Evolutionary conservation across 2,797 vertebrate species (phyloP), one percentile per base, ranked within the genome.

Genomic region (Champsocephalus esox): DNA sequence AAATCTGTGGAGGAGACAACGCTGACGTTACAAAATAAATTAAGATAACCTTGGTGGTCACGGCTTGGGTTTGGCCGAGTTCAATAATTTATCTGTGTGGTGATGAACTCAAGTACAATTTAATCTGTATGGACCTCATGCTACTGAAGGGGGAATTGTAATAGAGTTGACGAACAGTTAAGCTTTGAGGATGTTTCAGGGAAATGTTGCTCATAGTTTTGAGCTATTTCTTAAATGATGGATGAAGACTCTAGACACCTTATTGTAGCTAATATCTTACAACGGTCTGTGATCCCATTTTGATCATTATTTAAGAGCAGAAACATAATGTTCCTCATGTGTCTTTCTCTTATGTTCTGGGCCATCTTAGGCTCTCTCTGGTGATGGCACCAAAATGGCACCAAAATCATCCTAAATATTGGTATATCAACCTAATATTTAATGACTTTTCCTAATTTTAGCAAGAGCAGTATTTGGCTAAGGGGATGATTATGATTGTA

Each of bases 11-110:
- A 48, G 49, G 10, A 62, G 68, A 70, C 52, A 68, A 55, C 9
- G 46, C 70, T 74, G 81, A 77, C 34, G 28, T 78, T 61, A 77
- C 68, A 81, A 69, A 71, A 43, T 13, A 87, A 82, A 84, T 81
- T 24, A 82, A 82, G 69, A 83, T 67, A 83, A 90, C 75, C 56
- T 75, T 63, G 60, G 81, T 67, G 77, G 80, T 86, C 70, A 71
- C 34, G 55, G 66, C 56, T 59, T 62, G 51, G 78, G 38, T 80
- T 88, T 65, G 68, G 50, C 56, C 70, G 58, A 70, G 21, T 73
- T 83, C 83, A 80, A 85, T 79, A 64, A 85, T 88, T 77, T 62
- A 86, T 78, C 64, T 64, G 70, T 11, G 49, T 11, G 49, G 73
- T 8, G 43, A 24, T 54, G 41, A 82, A 76, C 51, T 73, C 4